These are phyloP conservation scores for Allacma fusca DNA, from an alignment of 2,888 invertebrate species.

Conservation along the genomic window DNA sequence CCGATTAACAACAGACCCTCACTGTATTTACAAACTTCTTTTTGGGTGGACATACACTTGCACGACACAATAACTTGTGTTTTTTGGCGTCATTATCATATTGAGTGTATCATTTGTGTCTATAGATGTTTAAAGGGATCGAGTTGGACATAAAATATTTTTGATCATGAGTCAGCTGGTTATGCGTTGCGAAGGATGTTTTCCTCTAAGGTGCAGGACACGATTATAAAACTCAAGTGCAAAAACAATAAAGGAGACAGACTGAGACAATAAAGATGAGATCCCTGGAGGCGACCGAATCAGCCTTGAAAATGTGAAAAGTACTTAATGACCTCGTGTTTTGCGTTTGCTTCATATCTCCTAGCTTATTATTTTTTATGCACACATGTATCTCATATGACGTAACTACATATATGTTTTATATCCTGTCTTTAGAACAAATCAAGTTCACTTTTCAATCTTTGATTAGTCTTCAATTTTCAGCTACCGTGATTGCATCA, in stretches of 20 bases:
- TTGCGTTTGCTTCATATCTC: neutral
- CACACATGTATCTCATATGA: neutral
- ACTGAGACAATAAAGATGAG: conserved; percentile 27
- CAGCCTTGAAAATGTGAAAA: conserved; percentile 44
- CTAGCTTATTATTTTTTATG: neutral
- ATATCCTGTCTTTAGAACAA: conserved; percentile 3
- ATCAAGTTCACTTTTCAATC: conserved; percentile 5
- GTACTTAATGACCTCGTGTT: conserved; percentile 34
- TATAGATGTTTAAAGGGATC: neutral
- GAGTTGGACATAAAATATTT: neutral
- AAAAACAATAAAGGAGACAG: conserved; percentile 19
- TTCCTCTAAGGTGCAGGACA: conserved; percentile 10
- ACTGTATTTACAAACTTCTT: neutral
- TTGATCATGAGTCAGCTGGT: neutral
- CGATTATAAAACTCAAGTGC: neutral
- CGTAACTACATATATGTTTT: neutral
- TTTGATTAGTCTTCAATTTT: conserved; percentile 11
- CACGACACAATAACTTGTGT: neutral
- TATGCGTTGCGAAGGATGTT: neutral
- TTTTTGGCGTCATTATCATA: neutral
- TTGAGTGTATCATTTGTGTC: neutral
- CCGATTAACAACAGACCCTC: too few species aligned
- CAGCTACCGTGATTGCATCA: neutral
- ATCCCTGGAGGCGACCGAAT: conserved; percentile 42
- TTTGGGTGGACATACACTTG: neutral